These are phyloP conservation scores for Galleria mellonella DNA, from an alignment of 1,140 invertebrate species.

Conservation along the genomic window DNA sequence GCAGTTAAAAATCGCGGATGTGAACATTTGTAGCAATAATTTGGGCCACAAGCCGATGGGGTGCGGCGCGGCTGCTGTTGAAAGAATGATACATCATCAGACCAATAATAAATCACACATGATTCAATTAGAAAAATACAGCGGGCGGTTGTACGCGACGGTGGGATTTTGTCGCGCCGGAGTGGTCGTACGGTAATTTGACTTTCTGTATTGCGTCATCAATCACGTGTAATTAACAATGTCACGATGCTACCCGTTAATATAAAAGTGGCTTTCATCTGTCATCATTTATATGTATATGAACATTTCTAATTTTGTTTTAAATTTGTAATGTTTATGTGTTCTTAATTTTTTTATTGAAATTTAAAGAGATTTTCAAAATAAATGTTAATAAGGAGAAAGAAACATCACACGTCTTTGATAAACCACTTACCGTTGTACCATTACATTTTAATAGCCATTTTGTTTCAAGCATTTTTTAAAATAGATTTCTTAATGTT, in stretches of 20 bases:
- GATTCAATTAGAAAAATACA: constrained; percentile 73
- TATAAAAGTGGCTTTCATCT: too few species aligned
- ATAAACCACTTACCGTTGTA: too few species aligned
- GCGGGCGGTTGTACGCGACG: constrained; percentile 28
- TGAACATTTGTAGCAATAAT: constrained; percentile 69
- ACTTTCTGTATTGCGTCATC: constrained; percentile 61
- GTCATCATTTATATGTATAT: too few species aligned
- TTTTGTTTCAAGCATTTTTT: too few species aligned
- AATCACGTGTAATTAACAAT: constrained; percentile 60
- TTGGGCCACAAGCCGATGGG: constrained; percentile 51
- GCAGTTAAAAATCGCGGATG: constrained; percentile 58
- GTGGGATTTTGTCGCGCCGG: constrained; percentile 49
- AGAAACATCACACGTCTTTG: too few species aligned
- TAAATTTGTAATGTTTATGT: too few species aligned
- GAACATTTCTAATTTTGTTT: not conserved
- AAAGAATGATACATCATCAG: constrained; percentile 73
- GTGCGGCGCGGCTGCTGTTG: constrained; percentile 60
- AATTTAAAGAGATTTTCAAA: too few species aligned
- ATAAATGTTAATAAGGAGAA: too few species aligned
- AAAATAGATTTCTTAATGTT: too few species aligned
- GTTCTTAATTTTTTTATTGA: too few species aligned
- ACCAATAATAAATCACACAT: constrained; percentile 72
- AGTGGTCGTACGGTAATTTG: constrained; percentile 54
- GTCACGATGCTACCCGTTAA: not conserved
- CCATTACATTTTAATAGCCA: too few species aligned